phyloP scores from a whole-genome alignment of 2,797 vertebrate genomes.

The Sternotherus odoratus region DNA sequence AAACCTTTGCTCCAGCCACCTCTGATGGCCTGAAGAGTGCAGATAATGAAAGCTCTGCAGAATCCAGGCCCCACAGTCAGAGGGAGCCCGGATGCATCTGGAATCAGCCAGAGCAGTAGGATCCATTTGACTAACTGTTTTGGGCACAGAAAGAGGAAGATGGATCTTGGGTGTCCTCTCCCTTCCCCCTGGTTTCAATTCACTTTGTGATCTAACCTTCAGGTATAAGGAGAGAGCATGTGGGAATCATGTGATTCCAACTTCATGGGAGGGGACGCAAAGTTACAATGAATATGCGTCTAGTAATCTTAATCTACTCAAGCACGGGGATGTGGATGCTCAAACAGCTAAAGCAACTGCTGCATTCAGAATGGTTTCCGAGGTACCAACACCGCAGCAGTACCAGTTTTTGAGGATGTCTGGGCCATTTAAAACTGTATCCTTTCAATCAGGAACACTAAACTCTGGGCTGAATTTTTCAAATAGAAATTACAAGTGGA shows the following conservation, averaged over 20 bases:
- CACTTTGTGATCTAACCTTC: not conserved
- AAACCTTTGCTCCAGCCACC: not conserved
- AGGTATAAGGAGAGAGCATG: rapidly evolving
- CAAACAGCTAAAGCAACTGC: rapidly evolving
- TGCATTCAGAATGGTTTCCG: rapidly evolving
- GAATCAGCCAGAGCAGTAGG: not conserved
- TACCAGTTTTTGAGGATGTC: rapidly evolving
- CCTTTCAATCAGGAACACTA: not conserved
- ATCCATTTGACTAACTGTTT: not conserved
- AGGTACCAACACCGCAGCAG: rapidly evolving
- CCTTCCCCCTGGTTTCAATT: rapidly evolving
- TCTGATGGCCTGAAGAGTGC: not conserved
- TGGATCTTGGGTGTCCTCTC: not conserved
- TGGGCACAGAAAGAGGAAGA: not conserved
- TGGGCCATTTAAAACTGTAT: not conserved
- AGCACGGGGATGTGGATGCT: not conserved
- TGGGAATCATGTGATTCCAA: not conserved
- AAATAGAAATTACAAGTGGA: not conserved
- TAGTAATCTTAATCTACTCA: not conserved
- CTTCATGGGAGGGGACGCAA: not conserved
- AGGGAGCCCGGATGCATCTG: not conserved
- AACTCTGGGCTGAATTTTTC: not conserved
- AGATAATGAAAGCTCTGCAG: not conserved
- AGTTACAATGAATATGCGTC: not conserved
- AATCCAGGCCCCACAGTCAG: rapidly evolving